These are phyloP conservation scores for Pseudachorutes palmiensis DNA, from an alignment of 1,140 invertebrate species.

Conservation along the genomic window DNA sequence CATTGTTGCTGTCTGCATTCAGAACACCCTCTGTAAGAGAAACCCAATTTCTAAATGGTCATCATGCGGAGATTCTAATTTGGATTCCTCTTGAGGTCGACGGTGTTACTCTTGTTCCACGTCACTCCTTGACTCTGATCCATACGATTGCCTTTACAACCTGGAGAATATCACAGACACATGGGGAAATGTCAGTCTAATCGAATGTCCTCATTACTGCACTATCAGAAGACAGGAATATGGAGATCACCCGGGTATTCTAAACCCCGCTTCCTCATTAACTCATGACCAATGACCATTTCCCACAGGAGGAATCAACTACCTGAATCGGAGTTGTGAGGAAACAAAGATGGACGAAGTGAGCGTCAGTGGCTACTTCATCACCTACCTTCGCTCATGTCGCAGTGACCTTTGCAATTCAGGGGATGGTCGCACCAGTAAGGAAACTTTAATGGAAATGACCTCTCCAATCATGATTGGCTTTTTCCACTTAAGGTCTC, in stretches of 20 bases:
- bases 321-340: slow-evolving; percentile 12
- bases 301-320: not conserved
- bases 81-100: not conserved
- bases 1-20: no score
- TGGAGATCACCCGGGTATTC: slow-evolving; percentile 20
- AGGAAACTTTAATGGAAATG: not conserved
- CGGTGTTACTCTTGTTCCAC: slow-evolving; percentile 16
- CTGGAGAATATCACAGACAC: slow-evolving; percentile 25
- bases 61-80: no score
- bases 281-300: not conserved
- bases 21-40: no score
- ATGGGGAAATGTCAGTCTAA: slow-evolving; percentile 13
- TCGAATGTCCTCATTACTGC: slow-evolving; percentile 24
- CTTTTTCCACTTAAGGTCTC: not conserved
- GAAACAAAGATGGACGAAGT: slow-evolving; percentile 16
- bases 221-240: slow-evolving; percentile 22
- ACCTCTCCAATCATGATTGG: not conserved
- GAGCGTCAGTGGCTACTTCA: not conserved
- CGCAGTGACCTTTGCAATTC: slow-evolving; percentile 18
- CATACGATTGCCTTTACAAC: not conserved
- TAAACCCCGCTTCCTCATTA: not conserved
- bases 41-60: no score
- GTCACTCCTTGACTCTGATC: not conserved
- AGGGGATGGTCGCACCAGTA: slow-evolving; percentile 20
- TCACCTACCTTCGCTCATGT: slow-evolving; percentile 21